Conservation (phyloP, 2,797 vertebrate genomes). For the Labeo calbasu region DNA sequence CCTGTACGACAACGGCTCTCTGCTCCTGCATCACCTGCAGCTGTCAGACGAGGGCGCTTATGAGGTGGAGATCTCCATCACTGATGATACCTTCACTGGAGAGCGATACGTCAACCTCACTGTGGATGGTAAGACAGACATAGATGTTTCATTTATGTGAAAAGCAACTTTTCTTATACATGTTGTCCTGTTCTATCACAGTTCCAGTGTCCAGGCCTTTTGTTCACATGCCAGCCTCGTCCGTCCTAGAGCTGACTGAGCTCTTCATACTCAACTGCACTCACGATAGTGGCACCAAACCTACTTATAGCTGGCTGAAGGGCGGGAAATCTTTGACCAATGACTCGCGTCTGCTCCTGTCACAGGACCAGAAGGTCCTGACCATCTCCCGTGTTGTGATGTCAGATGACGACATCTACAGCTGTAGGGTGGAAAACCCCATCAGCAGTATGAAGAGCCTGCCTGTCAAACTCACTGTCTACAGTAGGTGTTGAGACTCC, state of each 20-base stretch:
- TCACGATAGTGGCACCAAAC: constrained; percentile 92
- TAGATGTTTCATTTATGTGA: not conserved
- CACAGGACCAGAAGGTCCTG: constrained; percentile 91
- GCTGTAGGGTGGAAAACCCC: constrained; percentile 91
- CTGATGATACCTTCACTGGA: constrained; percentile 94
- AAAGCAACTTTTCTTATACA: not conserved
- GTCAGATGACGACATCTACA: constrained; percentile 91
- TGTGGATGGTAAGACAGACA: constrained; percentile 85
- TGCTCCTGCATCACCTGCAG: constrained; percentile 90
- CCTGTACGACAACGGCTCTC: constrained; percentile 91
- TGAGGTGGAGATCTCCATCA: constrained; percentile 97
- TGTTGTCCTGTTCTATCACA: constrained; percentile 61
- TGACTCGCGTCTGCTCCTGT: constrained; percentile 90
- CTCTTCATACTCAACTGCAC: constrained; percentile 92
- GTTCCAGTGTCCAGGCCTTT: constrained; percentile 93
- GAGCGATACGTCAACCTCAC: constrained; percentile 92
- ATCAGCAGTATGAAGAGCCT: constrained; percentile 90
- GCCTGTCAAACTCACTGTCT: constrained; percentile 91
- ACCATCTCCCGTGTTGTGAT: constrained; percentile 90
- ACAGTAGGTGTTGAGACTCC: constrained; percentile 82
- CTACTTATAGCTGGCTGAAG: constrained; percentile 92
- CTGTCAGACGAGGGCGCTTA: constrained; percentile 90
- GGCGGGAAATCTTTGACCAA: constrained; percentile 88
- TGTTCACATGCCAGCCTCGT: constrained; percentile 90
- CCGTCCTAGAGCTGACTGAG: constrained; percentile 94